Conservation (phyloP, 2,797 vertebrate genomes). For the Enteromius trimaculatus region DNA sequence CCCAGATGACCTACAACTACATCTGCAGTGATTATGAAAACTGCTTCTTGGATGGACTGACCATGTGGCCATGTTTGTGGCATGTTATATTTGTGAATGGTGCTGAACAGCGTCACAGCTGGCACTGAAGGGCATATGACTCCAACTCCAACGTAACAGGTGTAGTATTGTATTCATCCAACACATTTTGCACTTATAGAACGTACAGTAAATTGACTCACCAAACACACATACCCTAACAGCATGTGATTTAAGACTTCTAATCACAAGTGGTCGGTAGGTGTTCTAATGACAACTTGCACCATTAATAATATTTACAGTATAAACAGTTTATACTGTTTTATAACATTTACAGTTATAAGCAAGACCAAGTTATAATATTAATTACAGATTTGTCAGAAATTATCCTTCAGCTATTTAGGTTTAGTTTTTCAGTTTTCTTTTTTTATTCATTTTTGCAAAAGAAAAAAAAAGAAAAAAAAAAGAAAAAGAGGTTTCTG, state of each 20-base stretch:
- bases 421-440: too few species aligned
- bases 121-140: not conserved
- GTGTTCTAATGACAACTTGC: too few species aligned
- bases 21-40: not conserved
- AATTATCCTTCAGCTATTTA: not conserved
- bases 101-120: not conserved
- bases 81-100: conserved; percentile 1
- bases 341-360: too few species aligned
- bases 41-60: not conserved
- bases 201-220: not conserved
- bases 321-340: too few species aligned
- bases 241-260: not conserved
- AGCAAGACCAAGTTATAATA: not conserved
- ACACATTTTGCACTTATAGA: not conserved
- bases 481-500: not conserved
- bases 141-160: not conserved
- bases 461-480: not conserved
- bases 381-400: not conserved
- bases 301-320: not conserved
- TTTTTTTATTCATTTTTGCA: not conserved
- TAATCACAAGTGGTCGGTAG: not conserved
- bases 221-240: not conserved
- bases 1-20: not conserved
- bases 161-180: not conserved
- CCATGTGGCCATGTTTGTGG: not conserved